Conservation (phyloP, 2,888 invertebrate genomes). For the Hipparchia sbordonii region DNA sequence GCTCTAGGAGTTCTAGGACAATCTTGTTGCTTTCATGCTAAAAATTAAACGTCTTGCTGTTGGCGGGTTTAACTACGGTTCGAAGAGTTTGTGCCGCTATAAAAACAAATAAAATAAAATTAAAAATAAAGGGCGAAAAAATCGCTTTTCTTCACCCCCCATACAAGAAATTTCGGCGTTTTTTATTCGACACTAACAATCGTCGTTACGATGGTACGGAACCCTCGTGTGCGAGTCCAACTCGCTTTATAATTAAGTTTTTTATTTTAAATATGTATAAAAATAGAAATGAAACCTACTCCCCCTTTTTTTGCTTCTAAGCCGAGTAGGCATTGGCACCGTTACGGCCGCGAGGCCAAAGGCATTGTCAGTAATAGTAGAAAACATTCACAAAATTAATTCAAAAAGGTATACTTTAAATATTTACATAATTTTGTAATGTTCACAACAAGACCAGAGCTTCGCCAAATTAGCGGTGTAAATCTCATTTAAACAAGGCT, state of each 20-base stretch:
- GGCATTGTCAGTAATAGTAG: not conserved
- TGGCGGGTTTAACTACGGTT: not conserved
- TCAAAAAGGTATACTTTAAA: slow-evolving; percentile 4
- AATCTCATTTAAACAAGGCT: slow-evolving; percentile 10
- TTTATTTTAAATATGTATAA: no score
- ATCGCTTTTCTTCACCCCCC: no score
- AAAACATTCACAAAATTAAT: not conserved
- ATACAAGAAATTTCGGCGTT: no score
- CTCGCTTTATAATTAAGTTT: no score
- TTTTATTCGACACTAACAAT: no score
- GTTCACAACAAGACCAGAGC: slow-evolving; percentile 1
- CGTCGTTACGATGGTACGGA: no score
- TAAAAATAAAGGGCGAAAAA: no score
- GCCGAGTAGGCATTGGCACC: not conserved
- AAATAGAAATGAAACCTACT: not conserved
- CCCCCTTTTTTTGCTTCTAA: not conserved
- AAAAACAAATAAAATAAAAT: no score
- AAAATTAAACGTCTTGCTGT: slow-evolving; percentile 9
- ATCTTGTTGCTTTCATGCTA: slow-evolving; percentile 11
- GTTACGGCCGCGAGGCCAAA: not conserved
- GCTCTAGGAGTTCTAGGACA: slow-evolving; percentile 1
- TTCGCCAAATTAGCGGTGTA: slow-evolving; percentile 12
- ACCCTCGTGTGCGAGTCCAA: no score
- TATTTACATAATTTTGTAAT: slow-evolving; percentile 7
- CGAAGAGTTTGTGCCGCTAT: no score